These are phyloP conservation scores for Phalanger gymnotis DNA, from an alignment of 2,797 vertebrate genomes.

Conservation along the genomic window DNA sequence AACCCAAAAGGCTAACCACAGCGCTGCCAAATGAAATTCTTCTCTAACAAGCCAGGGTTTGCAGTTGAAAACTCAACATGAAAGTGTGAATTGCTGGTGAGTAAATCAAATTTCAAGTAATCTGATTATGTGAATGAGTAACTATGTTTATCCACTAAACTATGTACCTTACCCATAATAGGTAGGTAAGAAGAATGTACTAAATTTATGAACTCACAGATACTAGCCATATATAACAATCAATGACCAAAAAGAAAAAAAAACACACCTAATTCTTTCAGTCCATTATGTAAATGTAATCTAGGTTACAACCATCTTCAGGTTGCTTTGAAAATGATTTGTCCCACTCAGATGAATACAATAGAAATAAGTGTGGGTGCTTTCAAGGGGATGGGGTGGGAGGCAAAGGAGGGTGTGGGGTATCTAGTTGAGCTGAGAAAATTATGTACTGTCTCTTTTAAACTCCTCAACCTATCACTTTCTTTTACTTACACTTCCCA, in stretches of 20 bases:
- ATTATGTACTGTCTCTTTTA: conserved; percentile 79
- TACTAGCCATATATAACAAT: background rate
- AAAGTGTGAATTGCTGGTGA: conserved; percentile 45
- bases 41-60: conserved; percentile 57
- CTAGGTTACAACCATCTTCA: conserved; percentile 53
- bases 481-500: conserved; percentile 85
- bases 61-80: conserved; percentile 43
- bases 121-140: background rate
- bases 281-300: background rate
- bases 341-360: conserved; percentile 2
- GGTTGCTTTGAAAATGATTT: conserved; percentile 51
- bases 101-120: conserved; percentile 31
- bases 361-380: conserved; percentile 33
- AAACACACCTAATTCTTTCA: conserved; percentile 2
- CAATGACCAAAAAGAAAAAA: background rate
- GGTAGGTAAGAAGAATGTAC: background rate
- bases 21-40: conserved; percentile 75
- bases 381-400: conserved; percentile 34
- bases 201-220: background rate
- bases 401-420: background rate
- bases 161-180: background rate
- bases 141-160: background rate
- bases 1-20: conserved; percentile 59
- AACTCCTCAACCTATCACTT: conserved; percentile 79
- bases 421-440: conserved; percentile 70